phyloP scores from a whole-genome alignment of 2,888 invertebrate genomes.

The Drosophila subsilvestris region DNA sequence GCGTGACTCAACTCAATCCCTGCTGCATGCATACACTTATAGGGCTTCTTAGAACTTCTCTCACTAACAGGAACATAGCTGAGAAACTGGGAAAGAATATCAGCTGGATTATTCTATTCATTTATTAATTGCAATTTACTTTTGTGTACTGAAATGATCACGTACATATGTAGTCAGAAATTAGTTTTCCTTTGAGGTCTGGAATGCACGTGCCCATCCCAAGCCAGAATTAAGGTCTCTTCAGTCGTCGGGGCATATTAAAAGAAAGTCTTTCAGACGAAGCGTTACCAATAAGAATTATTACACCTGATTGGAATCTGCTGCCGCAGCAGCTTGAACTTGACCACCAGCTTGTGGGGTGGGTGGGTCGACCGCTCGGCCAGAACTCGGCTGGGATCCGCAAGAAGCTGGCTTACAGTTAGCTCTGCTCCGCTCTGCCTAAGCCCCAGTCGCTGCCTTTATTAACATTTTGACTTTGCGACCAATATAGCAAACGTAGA shows the following conservation, averaged over 20 bases:
- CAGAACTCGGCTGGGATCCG: slow-evolving; percentile 19
- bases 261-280: slow-evolving; percentile 65
- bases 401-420: slow-evolving; percentile 44
- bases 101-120: too few relatives aligned
- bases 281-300: slow-evolving; percentile 84
- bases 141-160: too few relatives aligned
- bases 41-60: too few relatives aligned
- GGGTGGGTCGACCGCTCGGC: slow-evolving; percentile 49
- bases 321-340: slow-evolving; percentile 75
- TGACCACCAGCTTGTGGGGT: slow-evolving; percentile 81
- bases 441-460: slow-evolving; percentile 63
- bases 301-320: slow-evolving; percentile 85
- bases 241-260: slow-evolving; percentile 60
- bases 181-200: not conserved
- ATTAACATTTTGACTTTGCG: slow-evolving; percentile 81
- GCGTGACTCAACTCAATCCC: slow-evolving; percentile 8
- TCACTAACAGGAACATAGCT: not conserved
- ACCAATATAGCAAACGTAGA: slow-evolving; percentile 64
- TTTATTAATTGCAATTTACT: too few relatives aligned
- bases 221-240: slow-evolving; percentile 22
- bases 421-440: not conserved
- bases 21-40: too few relatives aligned
- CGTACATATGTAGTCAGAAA: too few relatives aligned
- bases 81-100: too few relatives aligned
- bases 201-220: slow-evolving; percentile 20